Base-by-base conservation (phyloP, 2,888 invertebrate species). In the Danaus chrysippus region DNA sequence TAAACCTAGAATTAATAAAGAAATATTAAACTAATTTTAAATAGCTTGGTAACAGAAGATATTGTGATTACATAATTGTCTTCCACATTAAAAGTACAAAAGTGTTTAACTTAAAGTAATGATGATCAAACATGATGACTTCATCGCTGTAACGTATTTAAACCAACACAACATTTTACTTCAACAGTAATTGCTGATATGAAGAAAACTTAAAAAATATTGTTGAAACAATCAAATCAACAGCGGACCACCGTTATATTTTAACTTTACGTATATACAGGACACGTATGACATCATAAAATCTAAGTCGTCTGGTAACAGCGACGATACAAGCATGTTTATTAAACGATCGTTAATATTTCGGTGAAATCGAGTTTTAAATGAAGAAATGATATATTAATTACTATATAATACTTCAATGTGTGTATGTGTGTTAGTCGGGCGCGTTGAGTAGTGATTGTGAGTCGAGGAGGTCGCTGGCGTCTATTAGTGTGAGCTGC, bases 381-480 rank as follows among this genome's bases (percentile, higher is more conserved):
- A 34, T 34, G 17, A 49, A 49, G 17, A 49, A n/a, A 62, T 52
- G 67, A 67, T 69, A 69, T 69, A 67, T 69, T 69, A 68, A 55
- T 61, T 54, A 58, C 64, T 67, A 65, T 62, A 56, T 66, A 65
- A 68, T 68, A 68, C 68, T 68, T 54, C n/a, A n/a, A 17, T 49
- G 17, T 17, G 46, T 13, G 17, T 23, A 17, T 10, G 12, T 9
- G 10, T 42, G 34, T 92, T 92, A 94, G 76, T 95, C 94, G 11
- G 94, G 93, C 54, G 93, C 94, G 72, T 94, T 95, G 55, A 94
- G 86, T 59, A 95, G 84, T 17, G 94, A 94, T 76, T 94, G 94
- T 3, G 95, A 93, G 80, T 95, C 95, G 63, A 94, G 82, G 58
- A 93, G 88, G 69, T 92, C 93, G 60, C 92, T 93, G 42, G 92